Evolutionary conservation across 2,113 vertebrate species (phyloP).

Genomic region (Bettongia penicillata): DNA sequence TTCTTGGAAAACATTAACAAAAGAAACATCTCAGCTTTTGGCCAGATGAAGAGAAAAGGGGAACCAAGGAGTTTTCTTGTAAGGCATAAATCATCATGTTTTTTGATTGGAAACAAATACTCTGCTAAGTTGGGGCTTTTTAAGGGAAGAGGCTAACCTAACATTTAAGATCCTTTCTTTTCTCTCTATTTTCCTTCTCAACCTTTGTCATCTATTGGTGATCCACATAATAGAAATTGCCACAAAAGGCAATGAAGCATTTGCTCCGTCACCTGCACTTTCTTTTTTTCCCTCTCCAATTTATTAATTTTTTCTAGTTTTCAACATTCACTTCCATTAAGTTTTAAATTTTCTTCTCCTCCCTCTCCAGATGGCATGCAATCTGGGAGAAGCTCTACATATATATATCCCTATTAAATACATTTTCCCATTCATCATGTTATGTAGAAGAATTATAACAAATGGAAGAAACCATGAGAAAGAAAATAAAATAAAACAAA

Average conservation of each 20-base stretch:
- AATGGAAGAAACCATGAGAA: no score
- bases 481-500: no score
- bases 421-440: no score
- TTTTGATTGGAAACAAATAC: neutral
- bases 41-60: rapidly evolving
- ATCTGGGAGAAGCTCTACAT: no score
- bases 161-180: neutral
- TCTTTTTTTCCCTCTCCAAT: neutral
- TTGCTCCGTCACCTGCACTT: neutral
- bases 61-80: neutral
- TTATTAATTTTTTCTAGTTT: no score
- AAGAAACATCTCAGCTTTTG: no score
- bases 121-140: neutral
- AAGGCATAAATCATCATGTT: neutral
- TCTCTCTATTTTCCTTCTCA: neutral
- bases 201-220: neutral
- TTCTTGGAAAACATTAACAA: neutral
- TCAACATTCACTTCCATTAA: no score
- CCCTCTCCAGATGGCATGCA: no score
- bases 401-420: no score
- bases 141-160: neutral
- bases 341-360: no score
- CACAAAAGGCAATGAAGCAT: neutral
- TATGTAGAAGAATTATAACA: no score
- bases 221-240: neutral